phyloP scores from a whole-genome alignment of 2,797 vertebrate genomes.

The Manis javanica region DNA sequence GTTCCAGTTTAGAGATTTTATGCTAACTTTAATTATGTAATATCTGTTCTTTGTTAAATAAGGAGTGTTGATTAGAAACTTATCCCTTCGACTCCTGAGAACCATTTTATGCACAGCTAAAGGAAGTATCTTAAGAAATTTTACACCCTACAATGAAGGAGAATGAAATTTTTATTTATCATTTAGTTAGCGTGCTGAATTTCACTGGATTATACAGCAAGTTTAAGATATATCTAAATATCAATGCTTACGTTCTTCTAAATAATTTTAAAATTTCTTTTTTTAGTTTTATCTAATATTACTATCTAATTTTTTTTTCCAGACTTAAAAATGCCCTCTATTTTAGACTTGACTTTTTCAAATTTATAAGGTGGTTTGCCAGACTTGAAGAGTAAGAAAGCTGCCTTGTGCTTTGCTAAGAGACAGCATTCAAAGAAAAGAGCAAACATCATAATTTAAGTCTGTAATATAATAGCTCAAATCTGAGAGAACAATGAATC shows the following conservation, averaged over 20 bases:
- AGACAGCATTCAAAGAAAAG: constrained; percentile 68
- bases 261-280: background rate
- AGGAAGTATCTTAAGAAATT: background rate
- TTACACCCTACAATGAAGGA: background rate
- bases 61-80: background rate
- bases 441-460: constrained; percentile 66
- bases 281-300: background rate
- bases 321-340: background rate
- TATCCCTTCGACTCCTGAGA: background rate
- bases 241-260: background rate
- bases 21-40: background rate
- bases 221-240: background rate
- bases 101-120: background rate
- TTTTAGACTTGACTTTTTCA: constrained; percentile 54
- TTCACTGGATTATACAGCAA: background rate
- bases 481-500: constrained; percentile 75
- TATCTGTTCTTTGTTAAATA: background rate
- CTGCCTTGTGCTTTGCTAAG: constrained; percentile 33
- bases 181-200: background rate
- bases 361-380: constrained; percentile 31
- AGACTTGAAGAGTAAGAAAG: constrained; percentile 47
- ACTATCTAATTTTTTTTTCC: background rate
- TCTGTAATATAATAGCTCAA: constrained; percentile 65
- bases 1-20: background rate
- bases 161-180: background rate